Evolutionary conservation across 2,797 vertebrate species (phyloP).

Genomic region (Anas flavirostris): DNA sequence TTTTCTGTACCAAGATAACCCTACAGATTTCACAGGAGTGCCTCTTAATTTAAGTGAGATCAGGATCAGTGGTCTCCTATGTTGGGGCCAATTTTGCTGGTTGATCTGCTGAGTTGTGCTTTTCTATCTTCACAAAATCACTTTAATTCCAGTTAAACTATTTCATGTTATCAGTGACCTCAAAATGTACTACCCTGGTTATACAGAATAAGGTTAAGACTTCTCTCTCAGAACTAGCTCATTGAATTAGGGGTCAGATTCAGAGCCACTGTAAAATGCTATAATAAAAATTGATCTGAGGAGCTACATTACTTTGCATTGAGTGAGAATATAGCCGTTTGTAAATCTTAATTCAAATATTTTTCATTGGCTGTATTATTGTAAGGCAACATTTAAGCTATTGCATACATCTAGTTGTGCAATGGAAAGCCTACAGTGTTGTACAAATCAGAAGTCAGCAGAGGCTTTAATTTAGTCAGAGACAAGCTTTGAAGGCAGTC

Average conservation of each 20-base stretch:
- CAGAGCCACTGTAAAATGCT: not conserved
- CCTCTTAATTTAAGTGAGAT: conserved; percentile 9
- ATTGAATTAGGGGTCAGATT: conserved; percentile 30
- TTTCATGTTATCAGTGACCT: conserved; percentile 45
- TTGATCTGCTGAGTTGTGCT: conserved; percentile 32
- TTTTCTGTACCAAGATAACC: not conserved
- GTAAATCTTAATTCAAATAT: conserved; percentile 22
- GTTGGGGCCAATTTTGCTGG: not conserved
- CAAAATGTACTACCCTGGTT: conserved; percentile 4
- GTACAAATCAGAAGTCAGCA: conserved; percentile 15
- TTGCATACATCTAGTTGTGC: conserved; percentile 2
- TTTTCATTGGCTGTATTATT: not conserved
- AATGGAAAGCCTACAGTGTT: not conserved
- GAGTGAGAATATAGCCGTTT: not conserved
- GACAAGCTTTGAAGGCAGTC: conserved; percentile 61
- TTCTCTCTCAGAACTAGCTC: conserved; percentile 13
- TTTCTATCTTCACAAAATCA: conserved; percentile 32
- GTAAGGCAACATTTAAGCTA: not conserved
- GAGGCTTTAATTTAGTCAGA: conserved; percentile 56
- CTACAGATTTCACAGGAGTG: not conserved
- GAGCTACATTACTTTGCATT: not conserved
- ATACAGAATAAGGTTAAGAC: conserved; percentile 25
- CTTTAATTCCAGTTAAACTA: conserved; percentile 58
- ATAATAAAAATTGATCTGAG: conserved; percentile 25
- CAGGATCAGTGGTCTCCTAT: not conserved